Evolutionary conservation across 2,888 invertebrate species (phyloP).

Genomic region (Spialia ferax): DNA sequence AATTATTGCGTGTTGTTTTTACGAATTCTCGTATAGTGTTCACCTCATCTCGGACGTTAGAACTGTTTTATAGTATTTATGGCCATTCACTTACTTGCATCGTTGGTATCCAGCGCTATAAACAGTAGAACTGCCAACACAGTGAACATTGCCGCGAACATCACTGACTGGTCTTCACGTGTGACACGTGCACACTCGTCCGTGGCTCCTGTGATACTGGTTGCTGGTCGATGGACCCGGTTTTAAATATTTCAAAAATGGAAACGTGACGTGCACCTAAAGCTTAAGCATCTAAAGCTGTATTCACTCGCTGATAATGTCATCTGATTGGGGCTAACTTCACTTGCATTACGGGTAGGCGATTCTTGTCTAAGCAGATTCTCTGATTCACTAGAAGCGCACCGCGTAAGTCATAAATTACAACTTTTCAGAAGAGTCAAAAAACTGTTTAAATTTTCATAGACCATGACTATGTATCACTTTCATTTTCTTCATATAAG

Average conservation of each 20-base stretch:
- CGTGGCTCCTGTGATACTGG: background rate
- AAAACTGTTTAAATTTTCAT: no score
- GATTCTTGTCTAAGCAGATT: background rate
- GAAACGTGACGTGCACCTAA: background rate
- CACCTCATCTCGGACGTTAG: background rate
- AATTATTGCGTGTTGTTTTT: background rate
- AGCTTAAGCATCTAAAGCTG: background rate
- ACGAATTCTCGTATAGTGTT: background rate
- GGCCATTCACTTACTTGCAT: slow-evolving; percentile 15
- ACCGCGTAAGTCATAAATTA: no score
- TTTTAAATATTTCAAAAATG: slow-evolving; percentile 7
- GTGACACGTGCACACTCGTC: background rate
- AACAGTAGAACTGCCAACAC: slow-evolving; percentile 15
- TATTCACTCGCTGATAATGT: background rate
- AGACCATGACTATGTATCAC: no score
- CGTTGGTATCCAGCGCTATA: slow-evolving; percentile 15
- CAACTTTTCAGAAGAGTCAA: no score
- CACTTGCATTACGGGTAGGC: background rate
- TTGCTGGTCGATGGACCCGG: background rate
- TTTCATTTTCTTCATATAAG: no score
- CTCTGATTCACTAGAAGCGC: background rate
- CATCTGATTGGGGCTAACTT: background rate
- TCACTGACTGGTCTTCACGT: background rate
- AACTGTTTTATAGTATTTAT: background rate
- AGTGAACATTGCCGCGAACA: slow-evolving; percentile 15